phyloP scores from a whole-genome alignment of 2,888 invertebrate species.

The Melanophora roralis region DNA sequence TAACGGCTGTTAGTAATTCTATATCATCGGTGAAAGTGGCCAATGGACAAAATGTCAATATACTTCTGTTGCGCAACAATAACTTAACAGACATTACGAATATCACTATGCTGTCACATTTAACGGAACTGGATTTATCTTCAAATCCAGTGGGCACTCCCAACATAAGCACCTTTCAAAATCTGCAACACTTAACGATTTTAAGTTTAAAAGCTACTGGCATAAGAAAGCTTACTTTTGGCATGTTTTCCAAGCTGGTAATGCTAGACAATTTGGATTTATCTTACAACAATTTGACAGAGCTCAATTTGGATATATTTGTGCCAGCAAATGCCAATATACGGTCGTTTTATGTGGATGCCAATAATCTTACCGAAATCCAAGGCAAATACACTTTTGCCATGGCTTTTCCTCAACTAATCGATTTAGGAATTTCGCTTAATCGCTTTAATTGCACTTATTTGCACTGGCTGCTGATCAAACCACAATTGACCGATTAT shows the following conservation, averaged over 20 bases:
- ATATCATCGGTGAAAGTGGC: slow-evolving; percentile 68
- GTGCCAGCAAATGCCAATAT: slow-evolving; percentile 73
- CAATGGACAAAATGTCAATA: slow-evolving; percentile 70
- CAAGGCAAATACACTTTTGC: slow-evolving; percentile 71
- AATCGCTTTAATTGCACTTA: slow-evolving; percentile 76
- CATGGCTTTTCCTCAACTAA: slow-evolving; percentile 71
- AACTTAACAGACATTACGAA: slow-evolving; percentile 70
- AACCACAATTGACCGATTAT: slow-evolving; percentile 69
- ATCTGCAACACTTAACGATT: slow-evolving; percentile 71
- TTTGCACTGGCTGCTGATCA: slow-evolving; percentile 72
- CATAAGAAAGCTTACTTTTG: slow-evolving; percentile 71
- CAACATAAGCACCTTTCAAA: slow-evolving; percentile 74
- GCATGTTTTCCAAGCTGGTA: slow-evolving; percentile 76
- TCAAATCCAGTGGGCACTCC: slow-evolving; percentile 73
- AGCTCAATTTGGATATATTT: slow-evolving; percentile 76
- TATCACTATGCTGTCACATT: slow-evolving; percentile 70
- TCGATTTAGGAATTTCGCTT: slow-evolving; percentile 72
- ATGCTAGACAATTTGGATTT: slow-evolving; percentile 78
- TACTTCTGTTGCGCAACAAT: slow-evolving; percentile 70
- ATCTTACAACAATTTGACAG: slow-evolving; percentile 78
- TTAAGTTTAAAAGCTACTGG: slow-evolving; percentile 71
- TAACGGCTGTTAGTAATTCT: slow-evolving; percentile 73
- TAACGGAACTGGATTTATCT: slow-evolving; percentile 72
- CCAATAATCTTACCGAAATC: slow-evolving; percentile 73
- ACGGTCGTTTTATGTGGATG: slow-evolving; percentile 73